These are phyloP conservation scores for Hesperia comma DNA, from an alignment of 2,888 invertebrate species.

Conservation along the genomic window DNA sequence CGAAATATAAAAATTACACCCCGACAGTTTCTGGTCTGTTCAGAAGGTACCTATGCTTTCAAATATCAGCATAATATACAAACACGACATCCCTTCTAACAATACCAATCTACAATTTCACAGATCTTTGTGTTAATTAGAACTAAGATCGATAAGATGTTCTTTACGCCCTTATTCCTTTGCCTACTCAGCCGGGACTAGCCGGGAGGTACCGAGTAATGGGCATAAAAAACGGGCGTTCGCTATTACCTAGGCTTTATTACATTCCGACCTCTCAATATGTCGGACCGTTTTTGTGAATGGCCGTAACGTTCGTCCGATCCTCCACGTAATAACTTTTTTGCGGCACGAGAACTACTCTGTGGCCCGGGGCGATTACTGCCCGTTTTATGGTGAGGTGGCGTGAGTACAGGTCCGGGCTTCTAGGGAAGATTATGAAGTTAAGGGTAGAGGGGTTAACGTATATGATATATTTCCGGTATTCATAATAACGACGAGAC, in stretches of 20 bases:
- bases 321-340: slow-evolving; percentile 37
- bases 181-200: background rate
- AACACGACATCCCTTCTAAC: too few species aligned
- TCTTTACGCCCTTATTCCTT: background rate
- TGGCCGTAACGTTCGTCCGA: slow-evolving; percentile 34
- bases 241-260: slow-evolving; percentile 59
- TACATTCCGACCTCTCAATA: slow-evolving; percentile 61
- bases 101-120: too few species aligned
- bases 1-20: too few species aligned
- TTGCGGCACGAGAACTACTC: slow-evolving; percentile 33
- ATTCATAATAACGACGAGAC: background rate
- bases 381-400: slow-evolving; percentile 29
- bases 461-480: background rate
- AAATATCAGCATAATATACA: too few species aligned
- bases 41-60: too few species aligned
- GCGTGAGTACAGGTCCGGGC: slow-evolving; percentile 23
- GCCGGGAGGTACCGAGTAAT: slow-evolving; percentile 41
- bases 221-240: slow-evolving; percentile 48
- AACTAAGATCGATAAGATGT: background rate
- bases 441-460: background rate
- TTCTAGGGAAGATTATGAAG: slow-evolving; percentile 1
- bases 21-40: too few species aligned
- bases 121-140: too few species aligned
- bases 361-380: slow-evolving; percentile 24
- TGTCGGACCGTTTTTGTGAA: slow-evolving; percentile 54